Conservation (phyloP, 2,797 vertebrate genomes). For the Catharus ustulatus region DNA sequence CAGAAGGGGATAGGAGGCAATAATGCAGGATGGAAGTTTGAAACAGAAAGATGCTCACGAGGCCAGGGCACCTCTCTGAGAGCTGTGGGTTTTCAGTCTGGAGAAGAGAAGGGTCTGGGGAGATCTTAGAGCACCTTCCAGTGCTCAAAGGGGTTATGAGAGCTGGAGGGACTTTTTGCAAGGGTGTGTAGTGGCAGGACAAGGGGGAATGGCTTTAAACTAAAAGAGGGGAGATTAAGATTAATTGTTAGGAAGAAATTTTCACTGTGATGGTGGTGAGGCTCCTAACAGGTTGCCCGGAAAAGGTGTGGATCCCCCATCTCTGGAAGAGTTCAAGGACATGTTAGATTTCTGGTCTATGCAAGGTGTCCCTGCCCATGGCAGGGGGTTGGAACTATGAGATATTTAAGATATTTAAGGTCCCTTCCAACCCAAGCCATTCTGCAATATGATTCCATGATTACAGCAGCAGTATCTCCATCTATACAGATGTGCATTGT, state of each 20-base stretch:
- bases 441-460: not conserved
- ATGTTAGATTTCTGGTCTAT: not conserved
- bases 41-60: not conserved
- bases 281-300: not conserved
- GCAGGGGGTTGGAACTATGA: not conserved
- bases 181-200: not conserved
- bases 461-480: not conserved
- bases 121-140: not conserved
- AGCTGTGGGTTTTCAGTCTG: not conserved
- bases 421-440: not conserved
- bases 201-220: not conserved
- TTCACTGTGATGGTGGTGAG: not conserved
- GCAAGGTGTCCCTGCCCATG: not conserved
- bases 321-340: not conserved
- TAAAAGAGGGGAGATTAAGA: not conserved
- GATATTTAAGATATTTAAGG: not conserved
- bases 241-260: not conserved
- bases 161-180: not conserved
- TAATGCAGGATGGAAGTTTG: not conserved
- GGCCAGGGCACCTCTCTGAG: rapidly evolving
- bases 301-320: not conserved
- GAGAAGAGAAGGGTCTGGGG: not conserved
- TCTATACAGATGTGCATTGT: not conserved
- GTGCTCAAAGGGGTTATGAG: rapidly evolving
- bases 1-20: not conserved